Conservation (phyloP, 2,888 invertebrate species). For the Eulithis prunata region DNA sequence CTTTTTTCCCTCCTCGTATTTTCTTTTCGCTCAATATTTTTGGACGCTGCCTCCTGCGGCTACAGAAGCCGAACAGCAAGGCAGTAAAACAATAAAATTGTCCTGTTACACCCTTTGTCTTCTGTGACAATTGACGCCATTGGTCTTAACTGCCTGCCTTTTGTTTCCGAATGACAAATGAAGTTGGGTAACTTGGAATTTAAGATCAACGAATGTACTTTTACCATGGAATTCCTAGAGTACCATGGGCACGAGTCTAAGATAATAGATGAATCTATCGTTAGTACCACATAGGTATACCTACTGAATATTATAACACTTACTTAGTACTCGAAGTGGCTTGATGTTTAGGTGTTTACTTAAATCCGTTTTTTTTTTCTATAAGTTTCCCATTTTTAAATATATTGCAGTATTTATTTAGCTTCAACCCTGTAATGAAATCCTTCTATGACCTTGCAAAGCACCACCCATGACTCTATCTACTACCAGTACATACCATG, state of each 20-base stretch:
- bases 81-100: slow-evolving; percentile 78
- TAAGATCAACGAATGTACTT: slow-evolving; percentile 9
- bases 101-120: slow-evolving; percentile 68
- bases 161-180: slow-evolving; percentile 76
- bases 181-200: slow-evolving; percentile 62
- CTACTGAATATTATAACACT: too few relatives aligned
- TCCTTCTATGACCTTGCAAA: background rate
- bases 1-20: slow-evolving; percentile 51
- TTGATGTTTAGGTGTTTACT: too few relatives aligned
- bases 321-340: too few relatives aligned
- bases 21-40: slow-evolving; percentile 65
- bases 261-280: too few relatives aligned
- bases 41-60: slow-evolving; percentile 79
- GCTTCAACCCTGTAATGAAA: too few relatives aligned
- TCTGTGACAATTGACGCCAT: slow-evolving; percentile 64
- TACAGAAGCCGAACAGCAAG: slow-evolving; percentile 64
- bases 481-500: background rate
- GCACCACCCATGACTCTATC: slow-evolving; percentile 15
- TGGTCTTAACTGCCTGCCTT: slow-evolving; percentile 61
- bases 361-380: too few relatives aligned
- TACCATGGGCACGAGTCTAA: too few relatives aligned
- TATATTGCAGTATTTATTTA: too few relatives aligned
- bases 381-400: too few relatives aligned
- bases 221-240: background rate
- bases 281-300: too few relatives aligned